These are phyloP conservation scores for Malthinus seriepunctatus DNA, from an alignment of 2,888 invertebrate species.

Conservation along the genomic window DNA sequence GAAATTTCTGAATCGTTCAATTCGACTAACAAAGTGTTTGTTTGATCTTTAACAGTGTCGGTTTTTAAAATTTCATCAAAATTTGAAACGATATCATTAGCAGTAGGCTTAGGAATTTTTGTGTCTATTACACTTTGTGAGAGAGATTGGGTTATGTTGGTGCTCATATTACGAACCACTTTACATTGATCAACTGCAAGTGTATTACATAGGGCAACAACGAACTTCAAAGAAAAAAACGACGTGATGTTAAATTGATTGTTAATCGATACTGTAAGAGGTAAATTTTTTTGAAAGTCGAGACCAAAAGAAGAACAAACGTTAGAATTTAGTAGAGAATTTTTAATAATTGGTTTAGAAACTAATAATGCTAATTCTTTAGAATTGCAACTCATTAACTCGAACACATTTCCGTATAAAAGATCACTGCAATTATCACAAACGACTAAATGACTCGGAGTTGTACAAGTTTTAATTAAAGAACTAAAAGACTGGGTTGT, in stretches of 20 bases:
- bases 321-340: constrained; percentile 64
- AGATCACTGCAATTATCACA: constrained; percentile 76
- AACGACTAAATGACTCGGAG: constrained; percentile 73
- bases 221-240: constrained; percentile 68
- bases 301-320: constrained; percentile 66
- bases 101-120: not conserved
- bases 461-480: constrained; percentile 60
- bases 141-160: constrained; percentile 15
- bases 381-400: constrained; percentile 72
- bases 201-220: constrained; percentile 79
- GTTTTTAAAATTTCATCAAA: not conserved
- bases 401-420: constrained; percentile 72
- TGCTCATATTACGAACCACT: constrained; percentile 66
- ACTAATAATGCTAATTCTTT: constrained; percentile 65
- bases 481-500: constrained; percentile 45
- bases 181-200: constrained; percentile 69
- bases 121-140: constrained; percentile 14
- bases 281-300: constrained; percentile 55
- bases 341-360: constrained; percentile 62
- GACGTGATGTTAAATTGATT: constrained; percentile 64
- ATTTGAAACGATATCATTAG: too few relatives aligned
- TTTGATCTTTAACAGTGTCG: not conserved
- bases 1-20: constrained; percentile 16
- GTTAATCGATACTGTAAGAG: constrained; percentile 38
- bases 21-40: not conserved